Evolutionary conservation across 2,797 vertebrate species (phyloP).

Genomic region (Sylvia borin): DNA sequence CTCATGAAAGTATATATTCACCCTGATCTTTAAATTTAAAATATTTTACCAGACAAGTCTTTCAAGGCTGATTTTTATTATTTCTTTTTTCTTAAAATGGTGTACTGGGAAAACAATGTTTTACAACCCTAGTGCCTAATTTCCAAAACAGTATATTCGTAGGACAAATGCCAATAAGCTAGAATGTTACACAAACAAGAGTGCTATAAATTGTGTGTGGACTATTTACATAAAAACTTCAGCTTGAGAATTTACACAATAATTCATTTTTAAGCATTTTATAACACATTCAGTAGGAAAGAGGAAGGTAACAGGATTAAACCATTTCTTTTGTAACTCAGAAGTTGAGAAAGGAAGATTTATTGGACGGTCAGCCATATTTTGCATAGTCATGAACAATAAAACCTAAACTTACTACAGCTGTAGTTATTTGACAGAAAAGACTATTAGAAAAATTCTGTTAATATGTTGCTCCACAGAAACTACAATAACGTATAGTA

Average conservation of each 20-base stretch:
- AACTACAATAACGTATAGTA: not conserved
- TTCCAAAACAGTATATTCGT: constrained; percentile 74
- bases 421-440: not conserved
- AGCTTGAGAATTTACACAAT: constrained; percentile 52
- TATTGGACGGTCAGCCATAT: not conserved
- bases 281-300: constrained; percentile 28
- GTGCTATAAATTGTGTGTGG: constrained; percentile 67
- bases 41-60: constrained; percentile 37
- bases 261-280: constrained; percentile 70
- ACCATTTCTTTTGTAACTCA: not conserved
- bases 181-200: constrained; percentile 72
- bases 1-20: not conserved
- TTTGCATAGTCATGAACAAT: constrained; percentile 8
- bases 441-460: not conserved
- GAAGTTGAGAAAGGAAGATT: constrained; percentile 12
- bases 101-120: constrained; percentile 63
- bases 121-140: constrained; percentile 56
- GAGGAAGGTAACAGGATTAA: constrained; percentile 29
- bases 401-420: constrained; percentile 7
- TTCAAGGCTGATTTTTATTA: constrained; percentile 14
- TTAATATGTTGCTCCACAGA: not conserved
- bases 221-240: constrained; percentile 72
- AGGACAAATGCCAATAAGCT: constrained; percentile 72
- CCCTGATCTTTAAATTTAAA: constrained; percentile 5
- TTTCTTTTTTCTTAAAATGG: not conserved